Conservation (phyloP, 2,888 invertebrate genomes). For the Drosophila pseudotalamancana region DNA sequence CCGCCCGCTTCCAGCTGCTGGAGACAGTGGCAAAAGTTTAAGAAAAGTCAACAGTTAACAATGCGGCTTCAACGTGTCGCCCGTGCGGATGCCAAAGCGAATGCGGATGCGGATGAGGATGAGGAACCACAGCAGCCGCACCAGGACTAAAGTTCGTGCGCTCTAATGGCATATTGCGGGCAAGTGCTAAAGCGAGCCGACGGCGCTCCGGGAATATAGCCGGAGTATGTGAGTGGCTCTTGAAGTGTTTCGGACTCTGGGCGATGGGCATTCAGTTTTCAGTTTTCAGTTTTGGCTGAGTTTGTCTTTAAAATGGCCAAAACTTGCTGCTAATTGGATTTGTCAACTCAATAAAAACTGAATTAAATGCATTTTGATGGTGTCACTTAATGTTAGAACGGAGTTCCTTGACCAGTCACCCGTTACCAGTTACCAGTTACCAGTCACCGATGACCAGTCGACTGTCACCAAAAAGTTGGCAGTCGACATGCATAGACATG, state of each 20-base stretch:
- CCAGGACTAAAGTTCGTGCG: constrained; percentile 58
- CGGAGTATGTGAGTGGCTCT: constrained; percentile 38
- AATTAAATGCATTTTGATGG: constrained; percentile 73
- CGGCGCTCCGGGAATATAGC: constrained; percentile 39
- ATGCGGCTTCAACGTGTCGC: constrained; percentile 79
- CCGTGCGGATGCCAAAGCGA: constrained; percentile 51
- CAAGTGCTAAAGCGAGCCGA: constrained; percentile 59
- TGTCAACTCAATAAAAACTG: constrained; percentile 75
- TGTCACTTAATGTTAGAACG: constrained; percentile 59
- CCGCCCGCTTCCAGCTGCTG: constrained; percentile 63
- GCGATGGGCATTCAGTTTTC: constrained; percentile 1
- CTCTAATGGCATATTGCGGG: constrained; percentile 69
- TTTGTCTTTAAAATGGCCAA: constrained; percentile 62
- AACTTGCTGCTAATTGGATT: constrained; percentile 75
- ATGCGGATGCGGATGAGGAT: constrained; percentile 28
- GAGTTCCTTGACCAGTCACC: constrained; percentile 61
- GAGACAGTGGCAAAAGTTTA: constrained; percentile 74
- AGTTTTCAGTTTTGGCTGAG: not conserved
- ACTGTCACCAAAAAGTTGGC: constrained; percentile 44
- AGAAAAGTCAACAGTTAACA: constrained; percentile 81
- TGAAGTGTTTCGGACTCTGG: constrained; percentile 25
- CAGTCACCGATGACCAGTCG: constrained; percentile 25
- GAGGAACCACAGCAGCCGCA: constrained; percentile 39
- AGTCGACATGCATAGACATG: constrained; percentile 65
- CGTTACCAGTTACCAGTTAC: constrained; percentile 15